Conservation (phyloP, 2,113 vertebrate genomes). For the human region DNA sequence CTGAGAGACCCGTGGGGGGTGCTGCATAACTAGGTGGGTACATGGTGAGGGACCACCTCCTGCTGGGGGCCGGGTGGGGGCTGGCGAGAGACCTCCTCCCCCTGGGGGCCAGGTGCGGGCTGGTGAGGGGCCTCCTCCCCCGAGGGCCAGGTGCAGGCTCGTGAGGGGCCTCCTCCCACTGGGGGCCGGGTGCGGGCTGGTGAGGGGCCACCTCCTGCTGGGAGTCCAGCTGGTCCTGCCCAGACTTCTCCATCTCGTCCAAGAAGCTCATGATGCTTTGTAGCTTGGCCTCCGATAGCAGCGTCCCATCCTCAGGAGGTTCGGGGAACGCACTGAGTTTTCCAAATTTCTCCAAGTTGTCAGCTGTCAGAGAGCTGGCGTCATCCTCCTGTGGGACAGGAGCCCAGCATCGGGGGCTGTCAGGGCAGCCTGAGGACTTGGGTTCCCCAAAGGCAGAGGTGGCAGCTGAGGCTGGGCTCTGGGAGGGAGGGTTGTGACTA, state of each 20-base stretch:
- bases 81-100: too few relatives aligned
- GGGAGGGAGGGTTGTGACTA: accelerated
- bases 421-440: accelerated
- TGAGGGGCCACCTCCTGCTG: slow-evolving; percentile 85
- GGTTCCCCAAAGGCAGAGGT: accelerated
- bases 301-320: slow-evolving; percentile 85
- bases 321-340: slow-evolving; percentile 84
- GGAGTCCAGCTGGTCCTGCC: slow-evolving; percentile 87
- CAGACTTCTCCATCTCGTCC: slow-evolving; percentile 95
- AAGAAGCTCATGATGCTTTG: slow-evolving; percentile 97
- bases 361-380: slow-evolving; percentile 91
- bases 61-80: neutral
- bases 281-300: slow-evolving; percentile 96
- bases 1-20: neutral
- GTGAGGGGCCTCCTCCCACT: neutral
- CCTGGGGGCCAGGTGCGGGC: neutral
- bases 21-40: neutral
- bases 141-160: too few relatives aligned
- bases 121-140: slow-evolving; percentile 83
- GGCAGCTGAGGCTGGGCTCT: accelerated
- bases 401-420: neutral
- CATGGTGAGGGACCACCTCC: too few relatives aligned
- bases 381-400: slow-evolving; percentile 84
- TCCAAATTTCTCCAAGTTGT: slow-evolving; percentile 93
- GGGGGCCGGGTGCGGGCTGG: neutral